Base-by-base conservation (phyloP, 1,140 invertebrate species). In the Panagrolaimus sp. region DNA sequence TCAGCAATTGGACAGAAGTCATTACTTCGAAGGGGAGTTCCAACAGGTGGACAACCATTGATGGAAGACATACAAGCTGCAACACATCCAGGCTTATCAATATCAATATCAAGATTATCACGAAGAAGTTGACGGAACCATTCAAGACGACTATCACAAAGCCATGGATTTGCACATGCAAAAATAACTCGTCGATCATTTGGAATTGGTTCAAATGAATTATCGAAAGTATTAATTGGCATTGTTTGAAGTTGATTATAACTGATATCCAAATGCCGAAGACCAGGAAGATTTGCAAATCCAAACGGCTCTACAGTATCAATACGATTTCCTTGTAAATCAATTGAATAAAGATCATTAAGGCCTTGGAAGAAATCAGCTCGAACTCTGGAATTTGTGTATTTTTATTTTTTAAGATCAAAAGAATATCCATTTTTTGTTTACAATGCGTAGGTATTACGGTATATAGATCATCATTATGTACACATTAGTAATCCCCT, bases 231-330 rank as follows among this genome's bases (percentile, higher is more conserved):
- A 65, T 82, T 68, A 10, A 68, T 48, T 3, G 82, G 82, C 73
- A 83, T 76, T 15, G 79, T 78, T 76, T 83, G 79, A 26, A 82
- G 80, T 47, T 78, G 81, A 66, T 82, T 82, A 69, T 82, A 82
- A 64, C 80, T 82, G 71, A 82, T 83, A 67, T 82, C 80, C 48
- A 82, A 71, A 79, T 83, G 82, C 26, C 76, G 62, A 7, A 82
- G 70, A 26, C 66, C 38, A 47, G 80, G 80, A 43, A 82, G 71
- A 64, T 83, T 82, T n/a, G 82, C 82, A 65, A 82, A 82, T 24
- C 71, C 82, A 21, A 69, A 45, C 24, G 70, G 66, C 67, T 82
- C 80, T 44, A 83, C 80, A n/a, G 67, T 69, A 17, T 76, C 80
- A 43, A 82, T 62, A 67, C 80, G 67, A 74, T 82, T 82, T 46